Evolutionary conservation across 2,888 invertebrate species (phyloP).

Genomic region (Micoletzkya japonica): DNA sequence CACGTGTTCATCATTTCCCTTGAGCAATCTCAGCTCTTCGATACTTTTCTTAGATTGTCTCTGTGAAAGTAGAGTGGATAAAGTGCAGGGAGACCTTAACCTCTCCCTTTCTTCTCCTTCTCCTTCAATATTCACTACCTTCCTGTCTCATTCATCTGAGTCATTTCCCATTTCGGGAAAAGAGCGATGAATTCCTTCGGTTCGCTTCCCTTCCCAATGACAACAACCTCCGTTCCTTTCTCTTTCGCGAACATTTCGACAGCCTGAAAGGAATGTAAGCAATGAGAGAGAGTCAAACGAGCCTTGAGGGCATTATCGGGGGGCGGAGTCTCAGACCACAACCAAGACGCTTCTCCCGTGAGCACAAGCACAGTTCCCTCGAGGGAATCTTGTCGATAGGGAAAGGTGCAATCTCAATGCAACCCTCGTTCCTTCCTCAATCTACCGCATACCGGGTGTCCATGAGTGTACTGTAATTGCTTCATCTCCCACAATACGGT

Average conservation of each 20-base stretch:
- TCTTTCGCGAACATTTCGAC: constrained; percentile 40
- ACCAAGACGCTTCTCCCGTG: constrained; percentile 48
- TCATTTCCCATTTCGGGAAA: constrained; percentile 51
- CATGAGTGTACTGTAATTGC: constrained; percentile 36
- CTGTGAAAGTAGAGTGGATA: too few species aligned
- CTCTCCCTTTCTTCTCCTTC: background rate
- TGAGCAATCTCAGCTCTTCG: too few species aligned
- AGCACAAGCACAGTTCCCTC: constrained; percentile 43
- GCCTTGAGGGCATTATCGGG: background rate
- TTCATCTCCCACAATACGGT: constrained; percentile 49
- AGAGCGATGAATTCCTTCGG: constrained; percentile 52
- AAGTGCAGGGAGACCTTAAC: background rate
- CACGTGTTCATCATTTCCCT: background rate
- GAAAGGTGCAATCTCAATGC: constrained; percentile 2
- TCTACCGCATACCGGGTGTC: background rate
- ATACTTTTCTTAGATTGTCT: too few species aligned
- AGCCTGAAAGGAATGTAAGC: constrained; percentile 29
- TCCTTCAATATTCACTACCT: background rate
- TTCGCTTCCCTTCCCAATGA: constrained; percentile 47
- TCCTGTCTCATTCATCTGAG: too few species aligned
- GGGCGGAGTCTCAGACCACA: constrained; percentile 45
- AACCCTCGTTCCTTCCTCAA: background rate
- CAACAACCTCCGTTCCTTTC: constrained; percentile 34
- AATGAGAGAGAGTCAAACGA: background rate
- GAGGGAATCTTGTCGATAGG: background rate